Evolutionary conservation across 2,113 vertebrate species (phyloP).

Genomic region (Phycodurus eques): DNA sequence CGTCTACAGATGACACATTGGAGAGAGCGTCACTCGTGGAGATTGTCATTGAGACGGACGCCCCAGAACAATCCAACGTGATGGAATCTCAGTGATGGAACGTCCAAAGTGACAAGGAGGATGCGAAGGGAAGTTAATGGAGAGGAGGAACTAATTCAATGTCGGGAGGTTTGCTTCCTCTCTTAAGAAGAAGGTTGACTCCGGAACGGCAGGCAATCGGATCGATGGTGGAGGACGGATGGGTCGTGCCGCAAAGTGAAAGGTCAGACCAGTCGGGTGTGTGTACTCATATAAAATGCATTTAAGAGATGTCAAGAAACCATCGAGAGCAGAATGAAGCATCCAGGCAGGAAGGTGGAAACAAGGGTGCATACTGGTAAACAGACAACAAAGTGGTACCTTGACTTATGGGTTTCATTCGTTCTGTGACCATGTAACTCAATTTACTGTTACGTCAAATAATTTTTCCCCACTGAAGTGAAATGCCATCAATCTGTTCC

Average conservation of each 20-base stretch:
- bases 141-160: neutral
- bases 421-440: neutral
- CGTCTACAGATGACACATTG: neutral
- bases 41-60: neutral
- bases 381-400: neutral
- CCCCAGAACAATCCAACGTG: neutral
- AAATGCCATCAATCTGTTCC: too few species aligned
- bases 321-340: neutral
- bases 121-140: slow-evolving; percentile 12
- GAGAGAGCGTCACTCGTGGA: neutral
- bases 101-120: neutral
- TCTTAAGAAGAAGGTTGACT: slow-evolving; percentile 1
- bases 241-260: neutral
- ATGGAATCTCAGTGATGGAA: neutral
- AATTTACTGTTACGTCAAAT: neutral
- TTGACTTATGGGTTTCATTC: neutral
- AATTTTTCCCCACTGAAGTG: neutral
- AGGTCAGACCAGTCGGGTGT: neutral
- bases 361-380: neutral
- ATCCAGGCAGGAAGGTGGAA: neutral
- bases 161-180: neutral
- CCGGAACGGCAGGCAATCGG: neutral
- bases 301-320: neutral
- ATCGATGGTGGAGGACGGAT: slow-evolving; percentile 1
- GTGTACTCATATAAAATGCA: neutral